Conservation (phyloP, 2,113 vertebrate species). For the Zapornia atra region DNA sequence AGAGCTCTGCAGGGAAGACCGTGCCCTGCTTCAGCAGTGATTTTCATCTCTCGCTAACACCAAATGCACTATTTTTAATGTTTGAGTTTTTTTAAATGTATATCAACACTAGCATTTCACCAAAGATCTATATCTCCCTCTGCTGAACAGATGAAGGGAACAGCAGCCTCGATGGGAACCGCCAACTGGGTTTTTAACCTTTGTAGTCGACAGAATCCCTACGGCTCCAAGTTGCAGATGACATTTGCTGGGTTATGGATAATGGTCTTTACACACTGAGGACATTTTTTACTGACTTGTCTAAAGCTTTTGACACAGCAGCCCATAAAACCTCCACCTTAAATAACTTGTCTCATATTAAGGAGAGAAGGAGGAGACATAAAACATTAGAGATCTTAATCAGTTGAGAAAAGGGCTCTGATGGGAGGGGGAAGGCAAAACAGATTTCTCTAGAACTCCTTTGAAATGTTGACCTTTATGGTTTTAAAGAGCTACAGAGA, state of each 20-base stretch:
- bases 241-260: conserved; percentile 62
- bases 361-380: conserved; percentile 23
- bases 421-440: neutral
- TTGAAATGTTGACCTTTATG: conserved; percentile 35
- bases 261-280: conserved; percentile 42
- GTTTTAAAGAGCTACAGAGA: neutral
- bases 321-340: conserved; percentile 54
- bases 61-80: neutral
- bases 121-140: conserved; percentile 60
- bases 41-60: neutral
- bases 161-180: conserved; percentile 12
- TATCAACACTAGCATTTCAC: conserved; percentile 22
- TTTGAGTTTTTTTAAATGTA: neutral
- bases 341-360: conserved; percentile 46
- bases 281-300: conserved; percentile 61
- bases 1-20: neutral
- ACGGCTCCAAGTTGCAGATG: conserved; percentile 59
- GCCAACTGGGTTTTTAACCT: conserved; percentile 41
- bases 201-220: conserved; percentile 16
- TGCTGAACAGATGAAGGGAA: conserved; percentile 54
- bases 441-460: conserved; percentile 23
- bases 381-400: conserved; percentile 57
- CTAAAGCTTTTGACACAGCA: conserved; percentile 69
- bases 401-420: conserved; percentile 33
- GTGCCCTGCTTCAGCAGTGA: neutral